Percentiles rank a stretch among this genome's conserved stretches.
Evolutionary conservation across 30 jellyfish, hydroid and myxozoan genomes (phyloP).

Genomic region (Hydra vulgaris): DNA sequence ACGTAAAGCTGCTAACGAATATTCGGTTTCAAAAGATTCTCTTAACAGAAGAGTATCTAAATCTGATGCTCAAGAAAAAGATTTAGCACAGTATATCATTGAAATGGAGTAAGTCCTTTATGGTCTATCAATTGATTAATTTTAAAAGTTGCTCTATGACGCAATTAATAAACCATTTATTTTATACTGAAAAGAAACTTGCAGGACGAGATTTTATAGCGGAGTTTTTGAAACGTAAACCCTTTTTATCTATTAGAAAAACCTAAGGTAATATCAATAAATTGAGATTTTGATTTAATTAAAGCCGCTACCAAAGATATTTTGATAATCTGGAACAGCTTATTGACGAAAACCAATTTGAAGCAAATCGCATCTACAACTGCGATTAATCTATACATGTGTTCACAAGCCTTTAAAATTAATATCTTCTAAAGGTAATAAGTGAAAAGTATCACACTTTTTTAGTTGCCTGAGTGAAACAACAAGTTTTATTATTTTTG

Average conservation of each 20-base stretch:
- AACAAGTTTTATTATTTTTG: not conserved
- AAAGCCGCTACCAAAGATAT: not conserved
- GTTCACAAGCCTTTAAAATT: conserved; percentile 52
- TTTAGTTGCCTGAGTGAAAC: not conserved
- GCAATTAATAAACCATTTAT: not conserved
- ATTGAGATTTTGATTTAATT: conserved; percentile 35
- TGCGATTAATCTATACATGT: conserved; percentile 49
- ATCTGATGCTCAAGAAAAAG: conserved; percentile 3
- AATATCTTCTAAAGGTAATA: not conserved
- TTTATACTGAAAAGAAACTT: not conserved
- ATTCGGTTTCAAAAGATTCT: conserved; percentile 1
- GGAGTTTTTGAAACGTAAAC: conserved; percentile 6
- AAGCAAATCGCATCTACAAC: conserved; percentile 29
- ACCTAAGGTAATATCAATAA: conserved; percentile 38
- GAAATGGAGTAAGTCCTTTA: not conserved
- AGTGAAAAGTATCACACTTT: not conserved
- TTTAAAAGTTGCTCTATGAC: not conserved
- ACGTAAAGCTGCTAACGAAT: not conserved
- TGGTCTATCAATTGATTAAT: not conserved
- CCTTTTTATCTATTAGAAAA: conserved; percentile 15
- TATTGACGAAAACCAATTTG: conserved; percentile 18
- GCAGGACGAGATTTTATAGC: not conserved
- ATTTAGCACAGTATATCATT: conserved; percentile 5
- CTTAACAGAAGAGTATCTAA: not conserved
- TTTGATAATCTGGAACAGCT: conserved; percentile 22